Evolutionary conservation across 2,113 vertebrate species (phyloP), one percentile per base, ranked within the genome.

Genomic region (Scomber colias): DNA sequence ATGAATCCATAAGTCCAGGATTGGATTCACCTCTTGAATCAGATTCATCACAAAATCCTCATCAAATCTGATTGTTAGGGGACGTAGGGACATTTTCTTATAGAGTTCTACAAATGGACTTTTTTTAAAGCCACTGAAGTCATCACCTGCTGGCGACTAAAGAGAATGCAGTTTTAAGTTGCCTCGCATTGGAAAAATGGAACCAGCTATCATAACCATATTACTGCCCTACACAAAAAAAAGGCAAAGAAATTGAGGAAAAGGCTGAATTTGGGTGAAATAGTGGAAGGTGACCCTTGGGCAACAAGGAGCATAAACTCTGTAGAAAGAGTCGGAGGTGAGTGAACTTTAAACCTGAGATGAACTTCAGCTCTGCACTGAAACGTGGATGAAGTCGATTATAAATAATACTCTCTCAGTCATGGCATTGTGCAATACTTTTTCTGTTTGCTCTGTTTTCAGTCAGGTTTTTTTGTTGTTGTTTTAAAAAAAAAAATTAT

Each of bases 361-460:
- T 64, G 46, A 86, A 80, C 63, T 60, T 16, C 15, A 48, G 30
- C 44, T 82, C 45, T 2, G 51, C 44, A 49, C 30, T 46, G 57
- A 80, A 0, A 49, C 73, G 57, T 55, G 35, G 30, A 50, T 67
- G 31, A 67, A 49, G 13, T 19, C 49, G 17, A 48, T 61, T 70
- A 65, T 56, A n/a, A 69, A 49, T 17, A 59, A 67, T 50, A 46
- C 7, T 35, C n/a, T 45, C 46, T 53, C 17, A 21, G 65, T 48
- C 14, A 17, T 0, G 16, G 17, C 71, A 55, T 49, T 30, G 19
- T 30, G 44, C 17, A 56, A 45, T 68, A 62, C 24, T 56, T 2
- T 44, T 45, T 73, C 3, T 64, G 65, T 74, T 65, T 48, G 44
- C n/a, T 17, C 11, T 46, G 21, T 48, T 79, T 72, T 44, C 40